These are phyloP conservation scores for Nyctibius grandis DNA, from an alignment of 2,797 vertebrate genomes.

Conservation along the genomic window DNA sequence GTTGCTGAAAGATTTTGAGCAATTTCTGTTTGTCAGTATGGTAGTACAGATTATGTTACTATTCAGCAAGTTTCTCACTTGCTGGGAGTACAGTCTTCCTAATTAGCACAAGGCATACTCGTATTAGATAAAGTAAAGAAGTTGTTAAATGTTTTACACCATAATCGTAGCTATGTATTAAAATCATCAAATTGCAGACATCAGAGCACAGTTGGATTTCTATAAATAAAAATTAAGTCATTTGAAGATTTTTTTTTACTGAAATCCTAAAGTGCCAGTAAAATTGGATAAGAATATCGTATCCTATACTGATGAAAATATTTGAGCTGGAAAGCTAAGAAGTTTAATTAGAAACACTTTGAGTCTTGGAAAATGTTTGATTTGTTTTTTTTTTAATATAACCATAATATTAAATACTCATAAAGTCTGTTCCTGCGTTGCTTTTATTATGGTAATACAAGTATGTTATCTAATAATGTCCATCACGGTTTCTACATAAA, in stretches of 20 bases:
- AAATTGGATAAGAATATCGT: constrained; percentile 53
- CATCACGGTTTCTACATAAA: background rate
- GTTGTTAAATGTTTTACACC: constrained; percentile 24
- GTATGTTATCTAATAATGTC: constrained; percentile 18
- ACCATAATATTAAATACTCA: background rate
- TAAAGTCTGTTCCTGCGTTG: background rate
- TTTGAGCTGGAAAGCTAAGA: constrained; percentile 40
- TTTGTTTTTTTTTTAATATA: background rate
- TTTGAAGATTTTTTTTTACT: background rate
- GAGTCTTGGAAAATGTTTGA: constrained; percentile 40
- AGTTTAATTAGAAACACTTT: constrained; percentile 63
- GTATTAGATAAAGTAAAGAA: constrained; percentile 14
- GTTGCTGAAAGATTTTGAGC: background rate
- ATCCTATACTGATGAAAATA: constrained; percentile 26
- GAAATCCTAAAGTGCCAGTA: background rate
- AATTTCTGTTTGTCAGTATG: background rate
- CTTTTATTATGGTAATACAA: constrained; percentile 12
- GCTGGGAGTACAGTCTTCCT: background rate
- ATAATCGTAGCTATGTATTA: constrained; percentile 5
- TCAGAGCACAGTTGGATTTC: constrained; percentile 45
- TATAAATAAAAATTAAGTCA: constrained; percentile 35
- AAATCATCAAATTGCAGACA: constrained; percentile 50
- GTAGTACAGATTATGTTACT: background rate
- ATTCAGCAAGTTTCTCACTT: background rate
- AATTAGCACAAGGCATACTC: background rate